Conservation (phyloP, 2,888 invertebrate genomes). For the Argyresthia goedartella region DNA sequence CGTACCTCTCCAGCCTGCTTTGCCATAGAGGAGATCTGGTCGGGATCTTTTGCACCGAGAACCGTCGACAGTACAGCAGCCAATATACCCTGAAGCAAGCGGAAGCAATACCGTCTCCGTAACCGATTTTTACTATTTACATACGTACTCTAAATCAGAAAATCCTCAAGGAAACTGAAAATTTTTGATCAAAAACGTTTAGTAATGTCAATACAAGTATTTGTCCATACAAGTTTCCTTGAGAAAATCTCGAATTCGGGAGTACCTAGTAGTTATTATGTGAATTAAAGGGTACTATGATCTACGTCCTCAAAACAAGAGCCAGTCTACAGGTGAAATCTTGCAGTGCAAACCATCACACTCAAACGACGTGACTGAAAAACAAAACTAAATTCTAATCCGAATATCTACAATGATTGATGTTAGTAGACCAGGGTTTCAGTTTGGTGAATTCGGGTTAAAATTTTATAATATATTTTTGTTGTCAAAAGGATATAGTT, state of each 20-base stretch:
- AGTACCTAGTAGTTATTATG: slow-evolving; percentile 44
- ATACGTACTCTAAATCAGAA: slow-evolving; percentile 30
- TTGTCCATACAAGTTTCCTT: slow-evolving; percentile 21
- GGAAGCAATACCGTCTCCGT: slow-evolving; percentile 68
- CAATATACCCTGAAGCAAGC: slow-evolving; percentile 89
- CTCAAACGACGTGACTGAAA: slow-evolving; percentile 28
- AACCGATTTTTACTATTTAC: slow-evolving; percentile 58
- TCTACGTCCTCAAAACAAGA: slow-evolving; percentile 33
- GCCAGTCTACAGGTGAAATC: slow-evolving; percentile 47
- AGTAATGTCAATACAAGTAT: background rate
- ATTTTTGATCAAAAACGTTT: background rate
- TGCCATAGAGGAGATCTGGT: slow-evolving; percentile 93
- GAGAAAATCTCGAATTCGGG: slow-evolving; percentile 42
- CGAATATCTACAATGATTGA: slow-evolving; percentile 43
- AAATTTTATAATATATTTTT: background rate
- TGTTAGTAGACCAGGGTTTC: slow-evolving; percentile 55
- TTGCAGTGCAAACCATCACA: slow-evolving; percentile 53
- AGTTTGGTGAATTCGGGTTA: background rate
- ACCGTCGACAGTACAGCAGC: slow-evolving; percentile 91
- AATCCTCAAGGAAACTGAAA: slow-evolving; percentile 37
- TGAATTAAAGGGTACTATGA: slow-evolving; percentile 40
- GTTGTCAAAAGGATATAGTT: no score
- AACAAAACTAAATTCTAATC: slow-evolving; percentile 2
- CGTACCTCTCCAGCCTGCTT: slow-evolving; percentile 96
- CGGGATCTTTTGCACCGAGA: slow-evolving; percentile 92